Evolutionary conservation across 2,888 invertebrate genomes (phyloP), one percentile per base, ranked within the genome.

Genomic region (Pelosia muscerda): DNA sequence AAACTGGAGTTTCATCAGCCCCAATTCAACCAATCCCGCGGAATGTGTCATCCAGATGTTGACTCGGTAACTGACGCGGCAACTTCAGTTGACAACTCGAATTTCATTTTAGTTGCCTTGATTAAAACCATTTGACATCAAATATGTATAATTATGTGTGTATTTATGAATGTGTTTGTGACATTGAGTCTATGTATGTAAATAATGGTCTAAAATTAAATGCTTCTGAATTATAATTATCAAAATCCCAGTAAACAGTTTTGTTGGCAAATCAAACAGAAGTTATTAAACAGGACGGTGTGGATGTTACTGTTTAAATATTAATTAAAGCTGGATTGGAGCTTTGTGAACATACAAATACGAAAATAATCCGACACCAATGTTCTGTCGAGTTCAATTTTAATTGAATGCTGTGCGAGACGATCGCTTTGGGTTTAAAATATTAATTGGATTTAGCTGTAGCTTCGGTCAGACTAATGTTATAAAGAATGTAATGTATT

Each of bases 391-490:
- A 74, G 80, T 81, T 78, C 79, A 74, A 85, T 83, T 49, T 49
- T 84, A 84, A 85, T 85, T 78, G 81, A 79, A 73, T 73, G 72
- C 62, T 73, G 73, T 64, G 68, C 74, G 67, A 72, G 68, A 73
- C 73, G 78, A 77, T 82, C 76, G 69, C 68, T 71, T 59, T 57
- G 73, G 76, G 53, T 76, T 82, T 85, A 78, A 82, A 84, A 83
- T 83, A 81, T 80, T 84, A 85, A 85, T 85, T 83, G 82, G 73
- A 76, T 81, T 76, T 73, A 72, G 54, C 38, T 60, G 66, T 69
- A 65, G 69, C 61, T 77, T 71, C 56, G 71, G 42, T 61, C 22
- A 25, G 49, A 74, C 59, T 62, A 68, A 70, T 68, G 65, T 38
- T 73, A 63, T 64, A 11, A 63, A 57, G 31, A 59, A 66, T 71